A percentile compares a stretch with the other conserved stretches of the same genome.
These are phyloP conservation scores for Vulpes lagopus DNA, from an alignment of 2,113 vertebrate species.

Conservation along the genomic window DNA sequence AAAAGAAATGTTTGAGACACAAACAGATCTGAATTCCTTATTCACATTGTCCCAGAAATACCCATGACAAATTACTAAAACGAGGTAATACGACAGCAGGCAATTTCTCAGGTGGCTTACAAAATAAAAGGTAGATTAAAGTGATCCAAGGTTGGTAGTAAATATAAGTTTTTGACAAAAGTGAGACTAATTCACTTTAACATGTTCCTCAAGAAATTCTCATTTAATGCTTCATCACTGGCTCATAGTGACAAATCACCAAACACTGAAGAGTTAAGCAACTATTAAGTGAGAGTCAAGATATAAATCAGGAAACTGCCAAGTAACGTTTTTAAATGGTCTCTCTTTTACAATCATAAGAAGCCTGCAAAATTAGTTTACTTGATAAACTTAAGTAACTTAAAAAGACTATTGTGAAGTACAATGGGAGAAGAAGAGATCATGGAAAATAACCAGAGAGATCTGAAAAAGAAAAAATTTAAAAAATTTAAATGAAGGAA, in stretches of 20 bases:
- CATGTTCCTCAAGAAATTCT: not conserved
- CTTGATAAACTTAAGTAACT: not conserved
- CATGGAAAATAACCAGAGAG: not conserved
- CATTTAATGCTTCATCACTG: not conserved
- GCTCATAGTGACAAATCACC: not conserved
- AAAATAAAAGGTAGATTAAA: conserved; percentile 38
- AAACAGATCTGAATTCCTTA: not conserved
- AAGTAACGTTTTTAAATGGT: not conserved
- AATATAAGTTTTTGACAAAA: not conserved
- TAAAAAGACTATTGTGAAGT: not conserved
- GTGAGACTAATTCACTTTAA: not conserved
- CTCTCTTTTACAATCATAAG: not conserved
- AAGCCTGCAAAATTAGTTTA: not conserved
- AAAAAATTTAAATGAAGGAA: conserved; percentile 10
- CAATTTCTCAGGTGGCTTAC: conserved; percentile 22
- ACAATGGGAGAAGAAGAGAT: not conserved
- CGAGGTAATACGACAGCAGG: not conserved
- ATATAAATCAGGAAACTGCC: not conserved
- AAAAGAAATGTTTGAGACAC: not conserved
- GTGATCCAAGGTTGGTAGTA: not conserved
- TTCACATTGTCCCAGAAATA: not conserved
- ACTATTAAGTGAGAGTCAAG: not conserved
- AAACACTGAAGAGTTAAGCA: conserved; percentile 22
- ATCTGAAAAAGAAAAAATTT: conserved; percentile 1
- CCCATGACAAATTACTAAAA: not conserved